phyloP scores from a whole-genome alignment of 2,797 vertebrate genomes.

The Smutsia gigantea region DNA sequence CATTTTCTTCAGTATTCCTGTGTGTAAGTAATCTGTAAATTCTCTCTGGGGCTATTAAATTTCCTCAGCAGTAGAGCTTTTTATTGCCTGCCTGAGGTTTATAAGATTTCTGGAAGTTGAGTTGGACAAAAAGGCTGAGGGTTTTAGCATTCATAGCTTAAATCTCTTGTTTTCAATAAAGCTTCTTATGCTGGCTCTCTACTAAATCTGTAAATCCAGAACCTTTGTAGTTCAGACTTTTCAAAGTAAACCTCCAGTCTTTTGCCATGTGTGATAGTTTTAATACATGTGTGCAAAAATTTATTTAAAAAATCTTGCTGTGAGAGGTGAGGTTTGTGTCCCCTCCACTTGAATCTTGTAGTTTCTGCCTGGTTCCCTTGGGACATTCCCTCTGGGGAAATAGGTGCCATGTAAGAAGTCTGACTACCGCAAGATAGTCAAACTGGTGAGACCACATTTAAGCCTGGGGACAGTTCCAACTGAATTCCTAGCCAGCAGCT shows the following conservation, averaged over 20 bases:
- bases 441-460: neutral
- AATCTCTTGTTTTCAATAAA: neutral
- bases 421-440: neutral
- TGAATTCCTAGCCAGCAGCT: neutral
- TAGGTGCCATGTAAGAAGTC: neutral
- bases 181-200: neutral
- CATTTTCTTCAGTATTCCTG: neutral
- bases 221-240: neutral
- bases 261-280: neutral
- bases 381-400: neutral
- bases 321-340: neutral
- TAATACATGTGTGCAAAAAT: neutral
- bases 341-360: neutral
- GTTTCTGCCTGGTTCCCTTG: neutral
- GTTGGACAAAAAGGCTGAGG: neutral
- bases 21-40: neutral
- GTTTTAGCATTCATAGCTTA: neutral
- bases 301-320: neutral
- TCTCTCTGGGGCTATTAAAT: neutral
- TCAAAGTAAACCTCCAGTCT: neutral
- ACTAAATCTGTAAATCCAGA: conserved; percentile 23
- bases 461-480: neutral
- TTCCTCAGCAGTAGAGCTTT: neutral
- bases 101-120: conserved; percentile 17
- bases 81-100: neutral